Evolutionary conservation across 2,888 invertebrate genomes (phyloP), one percentile per base, ranked within the genome.

Genomic region (Cinara cedri): DNA sequence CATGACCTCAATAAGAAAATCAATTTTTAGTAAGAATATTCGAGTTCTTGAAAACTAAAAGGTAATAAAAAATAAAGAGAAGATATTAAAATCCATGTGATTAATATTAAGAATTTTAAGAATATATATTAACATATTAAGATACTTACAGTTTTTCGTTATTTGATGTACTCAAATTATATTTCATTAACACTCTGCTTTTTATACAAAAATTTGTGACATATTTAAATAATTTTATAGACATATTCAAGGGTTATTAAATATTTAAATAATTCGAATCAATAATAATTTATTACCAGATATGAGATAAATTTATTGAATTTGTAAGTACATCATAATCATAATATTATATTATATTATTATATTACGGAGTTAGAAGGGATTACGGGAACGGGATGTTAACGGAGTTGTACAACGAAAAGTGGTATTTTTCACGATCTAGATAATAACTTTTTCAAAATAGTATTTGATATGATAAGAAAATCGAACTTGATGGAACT

Each of bases 61-160:
- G 6, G 34, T 34, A 34, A 34, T 34, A 3, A 34, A n/a, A 34
- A 34, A 34, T 34, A 34, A 34, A 34, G 34, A 34, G 34, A 34
- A 34, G 34, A 34, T 34, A 44, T 46, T 24, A 46, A 14, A 24
- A 46, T 0, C 6, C 9, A 13, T 55, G 19, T 14, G 3, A 44
- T 9, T 72, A 24, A 6, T 10, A 26, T 26, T 19, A 62, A 34
- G 8, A 14, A 34, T 0, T 19, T 2, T 44, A 63, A 44, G 9
- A 6, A n/a, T 9, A 14, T 51, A n/a, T n/a, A n/a, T n/a, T n/a
- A n/a, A n/a, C 16, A 13, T 9, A 42, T 34, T 34, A 1, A 24
- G 42, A 13, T 68, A 76, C 66, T 76, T 49, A 76, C 76, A 4
- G 42, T 11, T 76, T 76, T 68, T 76, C 46, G 21, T 19, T 49